phyloP scores from a whole-genome alignment of 1,140 invertebrate species.

The Pogonomyrmex barbatus region DNA sequence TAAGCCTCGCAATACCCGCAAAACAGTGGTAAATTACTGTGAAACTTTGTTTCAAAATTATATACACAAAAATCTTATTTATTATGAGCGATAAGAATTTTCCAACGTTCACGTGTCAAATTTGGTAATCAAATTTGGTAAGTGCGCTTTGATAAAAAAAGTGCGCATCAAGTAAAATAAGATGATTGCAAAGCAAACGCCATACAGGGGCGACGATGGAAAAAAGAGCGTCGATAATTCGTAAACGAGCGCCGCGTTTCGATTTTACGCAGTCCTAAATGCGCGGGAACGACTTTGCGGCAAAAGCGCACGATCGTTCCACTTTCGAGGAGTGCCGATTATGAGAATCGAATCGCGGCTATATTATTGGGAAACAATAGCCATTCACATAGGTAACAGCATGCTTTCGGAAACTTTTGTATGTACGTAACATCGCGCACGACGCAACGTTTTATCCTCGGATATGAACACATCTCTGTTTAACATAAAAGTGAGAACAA shows the following conservation, averaged over 20 bases:
- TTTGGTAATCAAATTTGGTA: neutral
- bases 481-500: conserved; percentile 13
- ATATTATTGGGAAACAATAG: conserved; percentile 66
- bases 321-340: conserved; percentile 56
- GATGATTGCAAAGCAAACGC: conserved; percentile 56
- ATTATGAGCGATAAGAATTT: neutral
- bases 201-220: conserved; percentile 20
- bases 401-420: conserved; percentile 29
- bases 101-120: too few relatives aligned
- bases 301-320: conserved; percentile 31
- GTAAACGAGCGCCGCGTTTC: conserved; percentile 22
- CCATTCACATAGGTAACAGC: conserved; percentile 2
- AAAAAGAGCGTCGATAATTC: conserved; percentile 59
- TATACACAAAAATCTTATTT: neutral
- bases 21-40: neutral
- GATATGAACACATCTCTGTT: conserved; percentile 4
- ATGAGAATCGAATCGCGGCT: conserved; percentile 31
- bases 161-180: conserved; percentile 54
- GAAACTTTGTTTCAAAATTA: neutral
- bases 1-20: neutral
- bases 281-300: conserved; percentile 22
- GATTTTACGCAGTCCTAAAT: conserved; percentile 23
- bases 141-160: conserved; percentile 52
- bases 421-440: conserved; percentile 2
- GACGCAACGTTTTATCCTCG: neutral